Percentiles rank a stretch among this genome's conserved stretches.
These are phyloP conservation scores for Marcusenius ussheri DNA, from an alignment of 2,113 vertebrate species.

Conservation along the genomic window DNA sequence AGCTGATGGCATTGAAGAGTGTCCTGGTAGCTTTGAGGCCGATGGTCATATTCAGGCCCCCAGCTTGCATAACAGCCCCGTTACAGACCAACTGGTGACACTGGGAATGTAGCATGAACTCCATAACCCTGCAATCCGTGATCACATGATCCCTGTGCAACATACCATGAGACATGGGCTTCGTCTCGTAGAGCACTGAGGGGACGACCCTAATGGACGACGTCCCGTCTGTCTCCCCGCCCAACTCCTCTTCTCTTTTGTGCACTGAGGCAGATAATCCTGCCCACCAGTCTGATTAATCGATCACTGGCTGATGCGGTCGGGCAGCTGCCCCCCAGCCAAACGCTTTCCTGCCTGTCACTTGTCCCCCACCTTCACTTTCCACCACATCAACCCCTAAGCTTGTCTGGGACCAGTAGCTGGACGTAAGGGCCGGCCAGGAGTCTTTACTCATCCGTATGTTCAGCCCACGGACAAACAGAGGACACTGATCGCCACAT, in stretches of 20 bases:
- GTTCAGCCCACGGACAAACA: conserved; percentile 37
- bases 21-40: not conserved
- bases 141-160: not conserved
- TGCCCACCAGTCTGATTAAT: conserved; percentile 63
- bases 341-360: conserved; percentile 39
- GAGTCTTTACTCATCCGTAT: conserved; percentile 51
- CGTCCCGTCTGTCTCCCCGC: conserved; percentile 47
- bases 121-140: not conserved
- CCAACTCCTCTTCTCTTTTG: conserved; percentile 7
- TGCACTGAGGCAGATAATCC: conserved; percentile 19
- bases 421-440: conserved; percentile 18
- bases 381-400: conserved; percentile 40
- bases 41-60: not conserved
- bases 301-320: conserved; percentile 65
- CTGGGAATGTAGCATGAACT: not conserved
- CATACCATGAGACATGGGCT: not conserved
- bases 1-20: not conserved
- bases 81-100: not conserved
- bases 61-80: not conserved
- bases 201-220: conserved; percentile 35
- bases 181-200: not conserved
- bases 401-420: conserved; percentile 46
- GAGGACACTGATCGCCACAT: conserved; percentile 19
- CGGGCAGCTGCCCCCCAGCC: conserved; percentile 62
- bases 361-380: conserved; percentile 39